A percentile compares a stretch with the other conserved stretches of the same genome.
Evolutionary conservation across 53 echinoderm and acorn worm genomes (phyloP).

Genomic region (Arbacia lixula): DNA sequence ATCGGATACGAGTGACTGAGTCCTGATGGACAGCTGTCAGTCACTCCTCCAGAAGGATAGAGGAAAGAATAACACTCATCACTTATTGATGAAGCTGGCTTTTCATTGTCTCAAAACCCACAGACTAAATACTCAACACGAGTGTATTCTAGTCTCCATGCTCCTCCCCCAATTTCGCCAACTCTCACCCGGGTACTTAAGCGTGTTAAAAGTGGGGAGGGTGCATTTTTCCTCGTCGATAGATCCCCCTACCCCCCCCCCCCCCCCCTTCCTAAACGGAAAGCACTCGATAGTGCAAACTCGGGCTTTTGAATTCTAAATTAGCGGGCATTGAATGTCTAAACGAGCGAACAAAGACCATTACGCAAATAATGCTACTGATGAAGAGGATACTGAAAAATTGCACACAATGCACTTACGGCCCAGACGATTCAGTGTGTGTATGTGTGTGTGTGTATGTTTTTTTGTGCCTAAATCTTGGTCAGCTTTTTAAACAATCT

Average conservation of each 20-base stretch:
- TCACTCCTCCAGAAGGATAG: not conserved
- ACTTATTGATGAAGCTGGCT: slow-evolving; percentile 14
- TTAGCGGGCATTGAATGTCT: slow-evolving; percentile 47
- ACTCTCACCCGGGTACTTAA: too few relatives aligned
- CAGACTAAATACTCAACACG: slow-evolving; percentile 6
- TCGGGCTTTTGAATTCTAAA: slow-evolving; percentile 54
- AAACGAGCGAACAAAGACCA: slow-evolving; percentile 49
- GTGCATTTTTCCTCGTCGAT: too few relatives aligned
- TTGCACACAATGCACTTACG: slow-evolving; percentile 8
- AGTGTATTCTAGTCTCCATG: not conserved
- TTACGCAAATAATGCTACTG: slow-evolving; percentile 48
- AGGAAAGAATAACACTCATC: slow-evolving; percentile 27
- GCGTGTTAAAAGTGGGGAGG: too few relatives aligned
- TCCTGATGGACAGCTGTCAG: slow-evolving; percentile 33
- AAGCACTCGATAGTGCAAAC: slow-evolving; percentile 38
- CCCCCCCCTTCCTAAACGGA: slow-evolving; percentile 19
- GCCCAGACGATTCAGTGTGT: not conserved
- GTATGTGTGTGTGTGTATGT: not conserved
- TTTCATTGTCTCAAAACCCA: slow-evolving; percentile 23
- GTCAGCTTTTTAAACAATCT: slow-evolving; percentile 58
- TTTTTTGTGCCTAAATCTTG: slow-evolving; percentile 46
- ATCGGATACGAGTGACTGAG: not conserved
- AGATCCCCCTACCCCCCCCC: not conserved
- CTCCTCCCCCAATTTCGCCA: not conserved
- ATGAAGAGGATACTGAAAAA: slow-evolving; percentile 6